Evolutionary conservation across 2,888 invertebrate genomes (phyloP).

Genomic region (Zygogramma bicolorata): DNA sequence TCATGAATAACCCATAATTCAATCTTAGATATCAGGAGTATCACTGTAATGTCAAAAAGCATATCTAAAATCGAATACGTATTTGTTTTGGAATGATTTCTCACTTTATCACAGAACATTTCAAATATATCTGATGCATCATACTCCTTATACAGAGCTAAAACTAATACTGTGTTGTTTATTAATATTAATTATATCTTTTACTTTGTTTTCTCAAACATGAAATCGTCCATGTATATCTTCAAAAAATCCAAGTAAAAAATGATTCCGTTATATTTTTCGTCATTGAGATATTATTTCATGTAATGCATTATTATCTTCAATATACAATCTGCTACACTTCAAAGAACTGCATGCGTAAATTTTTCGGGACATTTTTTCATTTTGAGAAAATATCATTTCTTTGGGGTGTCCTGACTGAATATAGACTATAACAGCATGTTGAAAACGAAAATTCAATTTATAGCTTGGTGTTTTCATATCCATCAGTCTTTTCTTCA

Average conservation of each 20-base stretch:
- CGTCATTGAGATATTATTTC: neutral
- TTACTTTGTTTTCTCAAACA: neutral
- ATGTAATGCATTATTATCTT: neutral
- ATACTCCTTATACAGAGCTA: conserved; percentile 1
- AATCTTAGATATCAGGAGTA: neutral
- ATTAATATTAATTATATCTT: neutral
- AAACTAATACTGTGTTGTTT: neutral
- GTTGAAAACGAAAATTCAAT: neutral
- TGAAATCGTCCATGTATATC: neutral
- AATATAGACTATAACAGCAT: neutral
- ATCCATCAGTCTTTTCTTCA: conserved; percentile 52
- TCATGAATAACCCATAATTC: neutral
- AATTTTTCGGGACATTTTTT: neutral
- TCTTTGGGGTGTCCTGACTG: neutral
- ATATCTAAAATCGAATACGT: neutral
- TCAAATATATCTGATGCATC: neutral
- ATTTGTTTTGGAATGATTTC: conserved; percentile 36
- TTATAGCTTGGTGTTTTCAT: conserved; percentile 51
- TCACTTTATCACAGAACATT: conserved; percentile 40
- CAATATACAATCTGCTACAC: neutral
- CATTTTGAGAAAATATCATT: neutral
- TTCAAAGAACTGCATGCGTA: neutral
- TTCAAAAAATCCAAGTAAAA: neutral
- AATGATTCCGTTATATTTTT: neutral
- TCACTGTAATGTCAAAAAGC: neutral